Base-by-base conservation (phyloP, 2,113 vertebrate genomes). In the Cyrtonyx montezumae region DNA sequence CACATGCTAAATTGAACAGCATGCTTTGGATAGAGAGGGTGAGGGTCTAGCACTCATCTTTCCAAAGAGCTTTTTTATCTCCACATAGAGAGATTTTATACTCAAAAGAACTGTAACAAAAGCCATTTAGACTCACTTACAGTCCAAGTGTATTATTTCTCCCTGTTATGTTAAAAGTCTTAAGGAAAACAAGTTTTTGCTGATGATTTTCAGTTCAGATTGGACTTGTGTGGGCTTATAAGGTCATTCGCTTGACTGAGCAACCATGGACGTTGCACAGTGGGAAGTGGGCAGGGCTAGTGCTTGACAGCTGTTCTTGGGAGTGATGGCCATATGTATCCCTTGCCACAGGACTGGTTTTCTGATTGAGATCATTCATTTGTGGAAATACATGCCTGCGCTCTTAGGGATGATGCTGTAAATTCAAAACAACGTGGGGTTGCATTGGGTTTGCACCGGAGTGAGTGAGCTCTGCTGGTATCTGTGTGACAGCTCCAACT, bases 281-380 rank as follows among this genome's bases (percentile, higher is more conserved):
- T 91, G 94, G 94, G 96, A 96, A 94, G 87, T 93, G 95, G 95
- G 94, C 89, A 93, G 94, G 91, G 81, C 94, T 79, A 83, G 84
- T 89, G 91, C 94, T 89, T 96, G 95, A 94, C 95, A 96, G 95
- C 94, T 95, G 93, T 95, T 95, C 87, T 96, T 93, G 92, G 91
- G 87, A 93, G 71, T 91, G 93, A 92, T 95, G 94, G 91, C 94
- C 95, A 95, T 96, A 96, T 95, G 96, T 77, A 96, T 93, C 84
- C 95, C 84, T 91, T 95, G 96, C 94, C 91, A 96, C 91, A 93
- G 92, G 80, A 96, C 91, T 87, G 87, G 63, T 63, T 95, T 95
- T 85, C 94, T 94, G 95, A 95, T 95, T 92, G 96, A 94, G 95
- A 94, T 94, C 75, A 93, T 89, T 95, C 94, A 70, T 91, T 96